A percentile compares a stretch with the other conserved stretches of the same genome.
phyloP scores from a whole-genome alignment of 2,113 vertebrate species.

The Cyprinodon brontotheroides region DNA sequence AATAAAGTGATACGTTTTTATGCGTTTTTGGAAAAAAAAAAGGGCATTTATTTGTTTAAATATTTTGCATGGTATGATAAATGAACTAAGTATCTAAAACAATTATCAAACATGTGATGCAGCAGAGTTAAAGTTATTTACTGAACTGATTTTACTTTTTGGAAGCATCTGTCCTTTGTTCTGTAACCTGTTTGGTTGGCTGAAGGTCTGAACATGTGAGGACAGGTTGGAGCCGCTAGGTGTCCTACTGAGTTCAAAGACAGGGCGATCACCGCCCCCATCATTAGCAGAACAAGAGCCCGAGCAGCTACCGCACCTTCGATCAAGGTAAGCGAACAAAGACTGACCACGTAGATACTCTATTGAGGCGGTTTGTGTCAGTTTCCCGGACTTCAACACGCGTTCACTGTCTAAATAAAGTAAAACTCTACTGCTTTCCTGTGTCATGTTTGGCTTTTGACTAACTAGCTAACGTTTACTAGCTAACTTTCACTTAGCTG shows the following conservation, averaged over 20 bases:
- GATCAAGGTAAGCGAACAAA: conserved; percentile 69
- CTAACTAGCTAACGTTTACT: conserved; percentile 54
- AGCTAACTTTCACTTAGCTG: conserved; percentile 67
- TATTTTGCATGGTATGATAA: no score
- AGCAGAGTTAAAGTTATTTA: no score
- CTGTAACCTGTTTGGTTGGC: background rate
- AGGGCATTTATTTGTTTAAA: no score
- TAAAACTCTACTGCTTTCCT: fast-evolving
- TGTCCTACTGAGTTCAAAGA: conserved; percentile 17
- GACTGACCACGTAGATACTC: conserved; percentile 22
- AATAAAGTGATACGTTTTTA: no score
- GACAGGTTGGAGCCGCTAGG: conserved; percentile 28
- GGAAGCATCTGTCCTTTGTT: no score
- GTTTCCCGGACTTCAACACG: background rate
- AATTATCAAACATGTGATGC: no score
- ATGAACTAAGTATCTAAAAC: no score
- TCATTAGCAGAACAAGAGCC: conserved; percentile 50
- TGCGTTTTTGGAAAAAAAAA: no score
- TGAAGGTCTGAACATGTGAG: background rate
- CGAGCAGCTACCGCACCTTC: conserved; percentile 58
- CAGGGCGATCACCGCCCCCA: conserved; percentile 4
- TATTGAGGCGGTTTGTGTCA: background rate
- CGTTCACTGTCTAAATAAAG: background rate
- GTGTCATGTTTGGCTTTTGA: background rate
- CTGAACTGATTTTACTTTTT: no score